A percentile compares a stretch with the other conserved stretches of the same genome.
phyloP scores from a whole-genome alignment of 2,113 vertebrate species.

The Machaerirhynchus nigripectus region DNA sequence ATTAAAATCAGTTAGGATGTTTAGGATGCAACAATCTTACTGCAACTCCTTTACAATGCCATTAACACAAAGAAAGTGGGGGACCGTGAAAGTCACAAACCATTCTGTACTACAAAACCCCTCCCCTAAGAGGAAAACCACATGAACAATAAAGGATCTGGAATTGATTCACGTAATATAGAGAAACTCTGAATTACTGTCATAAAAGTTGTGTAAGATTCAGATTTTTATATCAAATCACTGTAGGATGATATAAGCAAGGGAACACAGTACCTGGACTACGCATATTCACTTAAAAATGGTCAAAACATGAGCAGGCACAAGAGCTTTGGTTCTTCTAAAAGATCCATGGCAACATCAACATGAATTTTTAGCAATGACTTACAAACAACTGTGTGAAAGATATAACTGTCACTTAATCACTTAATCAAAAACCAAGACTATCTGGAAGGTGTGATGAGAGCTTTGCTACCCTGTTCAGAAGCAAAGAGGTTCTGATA shows the following conservation, averaged over 20 bases:
- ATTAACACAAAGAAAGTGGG: not conserved
- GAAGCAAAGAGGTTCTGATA: not conserved
- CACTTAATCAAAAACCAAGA: not conserved
- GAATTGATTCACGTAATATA: not conserved
- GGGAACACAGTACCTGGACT: not conserved
- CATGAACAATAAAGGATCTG: not conserved
- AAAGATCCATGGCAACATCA: not conserved
- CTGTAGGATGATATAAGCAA: not conserved
- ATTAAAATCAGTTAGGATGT: not conserved
- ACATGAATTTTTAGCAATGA: not conserved
- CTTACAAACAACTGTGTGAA: not conserved
- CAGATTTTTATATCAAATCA: not conserved
- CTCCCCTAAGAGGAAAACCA: not conserved
- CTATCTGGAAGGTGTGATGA: not conserved
- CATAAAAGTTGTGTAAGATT: not conserved
- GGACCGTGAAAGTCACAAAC: not conserved
- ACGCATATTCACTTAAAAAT: not conserved
- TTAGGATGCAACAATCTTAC: not conserved
- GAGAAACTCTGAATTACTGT: not conserved
- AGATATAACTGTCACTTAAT: not conserved
- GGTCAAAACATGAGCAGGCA: not conserved
- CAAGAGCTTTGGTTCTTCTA: not conserved
- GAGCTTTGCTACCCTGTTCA: not conserved
- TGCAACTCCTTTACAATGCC: not conserved
- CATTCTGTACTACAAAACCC: not conserved